Percentiles rank a stretch among this genome's conserved stretches.
phyloP scores from a whole-genome alignment of 1,140 invertebrate genomes.

The Ceratosolen solmsi region DNA sequence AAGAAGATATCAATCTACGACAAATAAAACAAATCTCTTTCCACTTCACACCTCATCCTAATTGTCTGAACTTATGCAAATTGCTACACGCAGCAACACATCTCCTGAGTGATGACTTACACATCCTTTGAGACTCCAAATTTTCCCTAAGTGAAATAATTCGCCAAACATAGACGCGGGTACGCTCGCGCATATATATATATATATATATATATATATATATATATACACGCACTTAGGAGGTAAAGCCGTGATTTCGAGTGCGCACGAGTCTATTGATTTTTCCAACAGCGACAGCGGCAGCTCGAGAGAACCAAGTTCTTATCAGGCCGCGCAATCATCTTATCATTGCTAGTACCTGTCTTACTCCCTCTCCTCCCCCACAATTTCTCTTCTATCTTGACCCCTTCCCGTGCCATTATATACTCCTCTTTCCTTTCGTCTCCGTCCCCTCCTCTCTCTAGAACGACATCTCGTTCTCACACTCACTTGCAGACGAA shows the following conservation, averaged over 20 bases:
- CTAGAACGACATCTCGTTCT: too few relatives aligned
- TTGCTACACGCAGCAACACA: not conserved
- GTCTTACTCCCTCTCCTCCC: not conserved
- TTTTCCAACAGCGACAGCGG: not conserved
- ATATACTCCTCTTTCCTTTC: too few relatives aligned
- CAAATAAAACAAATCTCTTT: too few relatives aligned
- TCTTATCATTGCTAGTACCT: slow-evolving; percentile 26
- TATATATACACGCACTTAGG: not conserved
- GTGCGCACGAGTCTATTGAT: slow-evolving; percentile 24
- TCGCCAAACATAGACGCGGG: not conserved
- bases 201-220: not conserved
- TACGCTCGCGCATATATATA: not conserved
- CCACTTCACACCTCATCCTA: not conserved
- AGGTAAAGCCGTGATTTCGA: slow-evolving; percentile 25
- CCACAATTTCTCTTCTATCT: not conserved
- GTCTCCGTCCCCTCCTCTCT: too few relatives aligned
- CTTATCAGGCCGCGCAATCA: slow-evolving; percentile 39
- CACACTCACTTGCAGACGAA: not conserved
- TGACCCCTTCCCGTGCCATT: too few relatives aligned
- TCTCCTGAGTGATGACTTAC: too few relatives aligned
- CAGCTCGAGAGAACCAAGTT: slow-evolving; percentile 2
- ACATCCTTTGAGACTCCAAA: slow-evolving; percentile 2
- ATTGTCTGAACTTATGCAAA: not conserved
- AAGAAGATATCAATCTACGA: too few relatives aligned
- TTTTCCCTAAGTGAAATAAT: slow-evolving; percentile 15